These are phyloP conservation scores for Galleria mellonella DNA, from an alignment of 1,140 invertebrate species.

Conservation along the genomic window DNA sequence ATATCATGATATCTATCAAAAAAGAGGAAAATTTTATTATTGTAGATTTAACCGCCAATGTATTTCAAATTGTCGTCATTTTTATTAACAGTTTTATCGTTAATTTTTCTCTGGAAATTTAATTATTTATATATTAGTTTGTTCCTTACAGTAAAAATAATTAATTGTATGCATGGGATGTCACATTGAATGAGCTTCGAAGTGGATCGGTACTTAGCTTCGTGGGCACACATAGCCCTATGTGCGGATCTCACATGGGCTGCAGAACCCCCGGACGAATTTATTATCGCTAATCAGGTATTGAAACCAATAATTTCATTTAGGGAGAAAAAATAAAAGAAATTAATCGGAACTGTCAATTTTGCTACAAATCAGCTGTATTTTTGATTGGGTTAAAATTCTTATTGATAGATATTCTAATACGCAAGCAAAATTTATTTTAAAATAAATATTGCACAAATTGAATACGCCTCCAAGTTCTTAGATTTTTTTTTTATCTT, in stretches of 20 bases:
- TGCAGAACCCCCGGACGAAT: slow-evolving; percentile 60
- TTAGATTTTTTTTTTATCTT: too few species aligned
- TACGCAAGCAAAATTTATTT: too few species aligned
- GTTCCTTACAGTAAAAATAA: slow-evolving; percentile 56
- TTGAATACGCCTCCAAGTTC: too few species aligned
- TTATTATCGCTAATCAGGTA: slow-evolving; percentile 65
- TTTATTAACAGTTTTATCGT: slow-evolving; percentile 65
- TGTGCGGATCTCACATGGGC: slow-evolving; percentile 69
- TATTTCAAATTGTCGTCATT: slow-evolving; percentile 68
- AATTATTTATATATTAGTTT: slow-evolving; percentile 61
- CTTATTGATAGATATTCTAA: too few species aligned
- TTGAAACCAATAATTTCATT: too few species aligned
- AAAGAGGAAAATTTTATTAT: slow-evolving; percentile 70
- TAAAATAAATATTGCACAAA: too few species aligned
- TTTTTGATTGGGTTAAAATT: too few species aligned
- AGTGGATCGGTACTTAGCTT: slow-evolving; percentile 62
- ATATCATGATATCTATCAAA: slow-evolving; percentile 66
- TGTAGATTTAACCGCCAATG: slow-evolving; percentile 67
- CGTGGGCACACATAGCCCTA: slow-evolving; percentile 67
- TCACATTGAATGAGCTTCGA: slow-evolving; percentile 72
- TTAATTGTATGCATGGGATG: slow-evolving; percentile 61
- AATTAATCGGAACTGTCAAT: too few species aligned
- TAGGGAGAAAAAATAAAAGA: too few species aligned
- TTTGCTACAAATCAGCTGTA: too few species aligned
- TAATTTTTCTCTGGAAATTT: slow-evolving; percentile 61